phyloP scores from a whole-genome alignment of 2,797 vertebrate genomes.

The Thalassophryne amazonica region DNA sequence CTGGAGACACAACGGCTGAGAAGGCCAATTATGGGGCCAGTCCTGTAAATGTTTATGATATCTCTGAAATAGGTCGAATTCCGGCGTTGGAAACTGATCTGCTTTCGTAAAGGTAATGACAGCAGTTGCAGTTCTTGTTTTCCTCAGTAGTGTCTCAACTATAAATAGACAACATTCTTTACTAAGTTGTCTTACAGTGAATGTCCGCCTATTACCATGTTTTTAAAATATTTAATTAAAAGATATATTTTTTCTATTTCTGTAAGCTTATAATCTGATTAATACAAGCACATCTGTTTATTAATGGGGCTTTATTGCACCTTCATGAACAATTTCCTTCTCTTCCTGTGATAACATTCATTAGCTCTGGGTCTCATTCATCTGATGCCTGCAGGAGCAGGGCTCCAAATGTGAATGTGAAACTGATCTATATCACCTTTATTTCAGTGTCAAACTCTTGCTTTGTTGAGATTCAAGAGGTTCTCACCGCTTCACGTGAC shows the following conservation, averaged over 20 bases:
- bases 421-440: constrained; percentile 10
- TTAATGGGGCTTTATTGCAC: constrained; percentile 47
- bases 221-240: no score
- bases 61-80: constrained; percentile 56
- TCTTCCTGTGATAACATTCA: constrained; percentile 71
- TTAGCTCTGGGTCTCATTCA: constrained; percentile 50
- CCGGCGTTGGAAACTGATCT: constrained; percentile 35
- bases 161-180: constrained; percentile 11
- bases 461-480: constrained; percentile 19
- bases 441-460: constrained; percentile 3
- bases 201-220: no score
- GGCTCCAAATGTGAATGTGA: constrained; percentile 15
- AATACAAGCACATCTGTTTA: constrained; percentile 38
- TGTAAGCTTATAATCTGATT: constrained; percentile 19
- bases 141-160: constrained; percentile 22
- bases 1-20: no score
- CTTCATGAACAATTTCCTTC: constrained; percentile 68
- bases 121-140: constrained; percentile 23
- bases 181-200: no score
- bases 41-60: no score
- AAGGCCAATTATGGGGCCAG: no score
- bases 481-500: constrained; percentile 4
- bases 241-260: constrained; percentile 8
- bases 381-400: constrained; percentile 58
- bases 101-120: constrained; percentile 19